phyloP scores from a whole-genome alignment of 1,140 invertebrate genomes.

The Philaenus spumarius region DNA sequence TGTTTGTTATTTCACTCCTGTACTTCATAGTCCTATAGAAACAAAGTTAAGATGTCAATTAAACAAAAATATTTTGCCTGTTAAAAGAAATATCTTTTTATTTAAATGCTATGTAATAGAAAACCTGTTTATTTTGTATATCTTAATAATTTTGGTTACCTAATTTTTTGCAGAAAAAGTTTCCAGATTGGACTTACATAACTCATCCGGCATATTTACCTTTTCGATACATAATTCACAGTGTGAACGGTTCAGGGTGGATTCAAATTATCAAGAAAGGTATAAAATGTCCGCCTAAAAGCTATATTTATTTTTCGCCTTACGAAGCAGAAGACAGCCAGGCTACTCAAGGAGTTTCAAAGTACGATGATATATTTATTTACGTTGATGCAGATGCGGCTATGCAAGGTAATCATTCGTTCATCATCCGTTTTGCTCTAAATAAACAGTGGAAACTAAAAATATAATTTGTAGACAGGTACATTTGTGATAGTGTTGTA shows the following conservation, averaged over 20 bases:
- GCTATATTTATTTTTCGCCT: neutral
- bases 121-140: no score
- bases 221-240: neutral
- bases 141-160: no score
- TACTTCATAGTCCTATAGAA: no score
- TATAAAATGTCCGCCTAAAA: neutral
- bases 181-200: neutral
- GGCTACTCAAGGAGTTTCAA: neutral
- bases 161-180: neutral
- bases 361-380: conserved; percentile 5
- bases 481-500: no score
- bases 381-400: neutral
- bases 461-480: no score
- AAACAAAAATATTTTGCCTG: no score
- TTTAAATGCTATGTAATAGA: no score
- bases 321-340: neutral
- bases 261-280: neutral
- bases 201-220: neutral
- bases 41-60: no score
- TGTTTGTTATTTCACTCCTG: no score
- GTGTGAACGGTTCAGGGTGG: conserved; percentile 8
- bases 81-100: no score
- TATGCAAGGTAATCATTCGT: conserved; percentile 6
- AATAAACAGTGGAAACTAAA: no score
- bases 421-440: no score